Base-by-base conservation (phyloP, 2,888 invertebrate genomes). In the Malachius bipustulatus region DNA sequence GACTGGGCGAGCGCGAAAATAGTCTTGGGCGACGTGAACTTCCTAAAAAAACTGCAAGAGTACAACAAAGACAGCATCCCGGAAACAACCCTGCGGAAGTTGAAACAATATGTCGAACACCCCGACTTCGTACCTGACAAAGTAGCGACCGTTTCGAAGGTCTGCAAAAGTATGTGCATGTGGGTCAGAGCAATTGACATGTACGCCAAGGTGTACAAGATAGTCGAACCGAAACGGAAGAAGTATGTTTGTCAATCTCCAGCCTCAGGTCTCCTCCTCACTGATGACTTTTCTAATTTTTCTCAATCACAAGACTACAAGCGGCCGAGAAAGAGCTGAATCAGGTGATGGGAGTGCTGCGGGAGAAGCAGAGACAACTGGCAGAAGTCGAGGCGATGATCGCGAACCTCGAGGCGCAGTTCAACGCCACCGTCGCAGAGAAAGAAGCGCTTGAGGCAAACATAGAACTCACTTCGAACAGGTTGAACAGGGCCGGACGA, bases 151-250 rank as follows among this genome's bases (percentile, higher is more conserved):
- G 88, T 82, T 4, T 83, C 82, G 3, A 76, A 84, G 72, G 90
- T 89, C 1, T 89, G 90, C 53, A 81, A 79, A 47, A 90, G 89
- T 4, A 77, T 93, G 65, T 89, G 90, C 47, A 72, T 90, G 59
- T 93, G 93, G 93, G 90, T 91, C 4, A 72, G 82, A 54, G 91
- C 93, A 0, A 82, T 93, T 45, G 87, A 90, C 50, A 77, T 79
- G 55, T 93, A 91, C 55, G 80, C 89, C 0, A 83, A 82, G 62
- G 82, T 90, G 1, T 88, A 78, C 60, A 73, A 77, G 56, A 74
- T 87, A 4, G 90, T 93, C 2, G 87, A 89, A 54, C 91, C 91
- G 0, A 93, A 93, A 62, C 75, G 84, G 35, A 67, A 77, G 42
- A 77, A 73, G 82, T 82, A 60, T 67, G 65, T 61, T 16, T 30